Percentiles rank a stretch among this genome's conserved stretches.
phyloP scores from a whole-genome alignment of 2,888 invertebrate genomes.

The Mamestra brassicae region DNA sequence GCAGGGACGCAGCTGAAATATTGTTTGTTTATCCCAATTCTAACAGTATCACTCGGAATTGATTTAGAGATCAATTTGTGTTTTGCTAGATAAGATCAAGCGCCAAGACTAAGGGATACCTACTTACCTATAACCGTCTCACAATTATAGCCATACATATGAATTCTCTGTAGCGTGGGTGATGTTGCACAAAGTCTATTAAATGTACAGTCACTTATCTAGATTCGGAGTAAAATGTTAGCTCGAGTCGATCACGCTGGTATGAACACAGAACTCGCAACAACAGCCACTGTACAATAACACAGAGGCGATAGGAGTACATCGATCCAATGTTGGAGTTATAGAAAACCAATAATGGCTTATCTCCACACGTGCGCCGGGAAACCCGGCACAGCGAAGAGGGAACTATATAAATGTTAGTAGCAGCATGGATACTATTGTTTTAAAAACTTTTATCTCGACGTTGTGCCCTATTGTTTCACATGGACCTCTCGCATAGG shows the following conservation, averaged over 20 bases:
- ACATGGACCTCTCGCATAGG: not conserved
- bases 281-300: not conserved
- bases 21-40: constrained; percentile 41
- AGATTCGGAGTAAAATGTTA: constrained; percentile 21
- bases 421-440: not conserved
- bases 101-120: constrained; percentile 15
- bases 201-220: constrained; percentile 19
- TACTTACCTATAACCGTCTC: constrained; percentile 12
- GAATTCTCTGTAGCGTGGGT: constrained; percentile 15
- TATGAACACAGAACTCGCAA: constrained; percentile 7
- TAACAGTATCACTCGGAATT: constrained; percentile 45
- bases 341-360: constrained; percentile 11
- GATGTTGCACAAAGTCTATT: constrained; percentile 29
- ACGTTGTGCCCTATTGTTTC: constrained; percentile 7
- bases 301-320: not conserved
- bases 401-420: constrained; percentile 9
- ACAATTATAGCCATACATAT: constrained; percentile 17
- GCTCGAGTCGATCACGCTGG: not conserved
- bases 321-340: constrained; percentile 12
- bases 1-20: constrained; percentile 50
- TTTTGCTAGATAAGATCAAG: constrained; percentile 39
- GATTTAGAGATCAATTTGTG: constrained; percentile 49
- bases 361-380: constrained; percentile 16
- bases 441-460: constrained; percentile 12
- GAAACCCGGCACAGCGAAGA: constrained; percentile 17